Percentiles rank a stretch among this genome's conserved stretches.
Evolutionary conservation across 2,113 vertebrate species (phyloP).

Genomic region (Toxotes jaculatrix): DNA sequence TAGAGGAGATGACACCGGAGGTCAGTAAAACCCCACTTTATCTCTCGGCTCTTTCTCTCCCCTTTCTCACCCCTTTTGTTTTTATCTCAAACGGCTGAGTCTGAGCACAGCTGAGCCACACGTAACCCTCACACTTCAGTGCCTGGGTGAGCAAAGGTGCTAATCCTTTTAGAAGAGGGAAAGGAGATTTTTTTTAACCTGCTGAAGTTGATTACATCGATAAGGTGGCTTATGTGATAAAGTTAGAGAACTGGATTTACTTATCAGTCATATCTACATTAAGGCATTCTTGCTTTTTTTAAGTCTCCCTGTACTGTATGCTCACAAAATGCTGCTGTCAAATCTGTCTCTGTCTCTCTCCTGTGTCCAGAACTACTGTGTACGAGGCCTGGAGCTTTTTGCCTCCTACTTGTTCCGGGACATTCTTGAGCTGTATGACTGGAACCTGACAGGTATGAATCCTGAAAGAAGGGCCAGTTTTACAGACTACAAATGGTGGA

Average conservation of each 20-base stretch:
- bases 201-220: slow-evolving; percentile 51
- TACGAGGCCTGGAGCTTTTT: slow-evolving; percentile 95
- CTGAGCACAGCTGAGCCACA: slow-evolving; percentile 61
- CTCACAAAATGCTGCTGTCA: neutral
- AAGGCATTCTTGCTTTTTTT: neutral
- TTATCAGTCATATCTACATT: slow-evolving; percentile 57
- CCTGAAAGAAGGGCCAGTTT: neutral
- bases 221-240: slow-evolving; percentile 63
- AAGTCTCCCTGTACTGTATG: neutral
- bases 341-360: neutral
- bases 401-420: slow-evolving; percentile 95
- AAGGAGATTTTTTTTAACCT: slow-evolving; percentile 46
- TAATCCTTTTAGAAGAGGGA: slow-evolving; percentile 67
- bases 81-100: slow-evolving; percentile 64
- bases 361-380: slow-evolving; percentile 93
- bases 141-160: slow-evolving; percentile 51
- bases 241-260: slow-evolving; percentile 64
- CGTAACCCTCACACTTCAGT: slow-evolving; percentile 55
- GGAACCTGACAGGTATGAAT: slow-evolving; percentile 93
- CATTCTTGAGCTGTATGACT: slow-evolving; percentile 97
- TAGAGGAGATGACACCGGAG: slow-evolving; percentile 99
- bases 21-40: slow-evolving; percentile 84
- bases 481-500: neutral
- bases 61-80: slow-evolving; percentile 49
- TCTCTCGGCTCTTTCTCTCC: slow-evolving; percentile 46